Conservation (phyloP, 2,797 vertebrate species). For the Merluccius polli region DNA sequence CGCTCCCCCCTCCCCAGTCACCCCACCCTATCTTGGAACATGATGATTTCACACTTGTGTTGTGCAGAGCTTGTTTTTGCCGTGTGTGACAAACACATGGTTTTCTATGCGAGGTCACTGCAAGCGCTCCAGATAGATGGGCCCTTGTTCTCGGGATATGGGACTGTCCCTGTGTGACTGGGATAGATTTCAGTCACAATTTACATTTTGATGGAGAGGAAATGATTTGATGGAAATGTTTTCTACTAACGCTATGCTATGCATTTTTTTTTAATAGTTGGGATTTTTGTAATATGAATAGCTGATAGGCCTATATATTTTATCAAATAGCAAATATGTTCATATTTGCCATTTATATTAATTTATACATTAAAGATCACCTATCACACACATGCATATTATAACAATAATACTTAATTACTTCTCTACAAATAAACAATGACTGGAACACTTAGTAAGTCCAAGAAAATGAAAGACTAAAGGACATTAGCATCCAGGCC, state of each 20-base stretch:
- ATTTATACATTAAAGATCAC: neutral
- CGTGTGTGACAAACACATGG: constrained; percentile 62
- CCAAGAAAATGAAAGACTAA: neutral
- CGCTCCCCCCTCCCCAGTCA: neutral
- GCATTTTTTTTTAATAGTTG: neutral
- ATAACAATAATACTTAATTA: constrained; percentile 29
- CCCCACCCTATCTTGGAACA: constrained; percentile 56
- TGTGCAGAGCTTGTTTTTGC: constrained; percentile 45
- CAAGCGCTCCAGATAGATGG: constrained; percentile 47
- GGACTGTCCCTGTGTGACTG: constrained; percentile 29
- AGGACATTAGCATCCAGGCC: constrained; percentile 7
- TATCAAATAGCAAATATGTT: neutral
- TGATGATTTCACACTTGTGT: constrained; percentile 72
- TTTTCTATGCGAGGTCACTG: constrained; percentile 59
- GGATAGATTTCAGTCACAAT: neutral
- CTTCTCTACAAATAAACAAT: neutral
- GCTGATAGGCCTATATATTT: neutral
- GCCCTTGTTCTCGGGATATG: constrained; percentile 52
- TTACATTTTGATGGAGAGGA: neutral
- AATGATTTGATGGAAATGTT: no score
- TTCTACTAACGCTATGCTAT: neutral
- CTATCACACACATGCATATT: constrained; percentile 25
- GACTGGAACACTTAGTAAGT: neutral
- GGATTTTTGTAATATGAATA: neutral
- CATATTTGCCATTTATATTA: constrained; percentile 1